Base-by-base conservation (phyloP, 1,140 invertebrate species). In the Lysiphlebus fabarum region DNA sequence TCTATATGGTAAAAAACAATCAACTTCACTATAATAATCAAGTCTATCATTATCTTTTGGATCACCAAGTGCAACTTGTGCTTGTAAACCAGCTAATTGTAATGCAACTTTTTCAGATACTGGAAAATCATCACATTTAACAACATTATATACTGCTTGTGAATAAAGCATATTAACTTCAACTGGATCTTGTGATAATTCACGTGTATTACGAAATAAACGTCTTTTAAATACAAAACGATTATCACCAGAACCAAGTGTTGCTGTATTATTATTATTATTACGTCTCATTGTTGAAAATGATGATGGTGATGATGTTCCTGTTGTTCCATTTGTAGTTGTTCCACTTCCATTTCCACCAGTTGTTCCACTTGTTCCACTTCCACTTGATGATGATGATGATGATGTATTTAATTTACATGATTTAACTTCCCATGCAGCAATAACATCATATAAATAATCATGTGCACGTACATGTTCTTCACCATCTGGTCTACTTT, bases 81-180 rank as follows among this genome's bases (percentile, higher is more conserved):
- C 92, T 78, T 98, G 95, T 1, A 97, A 80, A 34, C 95, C 95
- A 7, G 94, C 93, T 63, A 98, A 78, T 75, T 97, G 94, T 2
- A 97, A 82, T 4, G 93, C 93, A 48, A 97, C 92, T 77, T 96
- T 95, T 77, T 96, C 93, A 17, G 91, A 94, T 7, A 97, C 91
- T 0, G 93, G 93, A 74, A 95, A 96, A 70, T 96, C 93, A 79
- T 98, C 95, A 78, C 89, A 87, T 90, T 95, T 95, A 6, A 97
- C 94, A 45, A 97, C 92, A 71, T 89, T 91, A 70, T 96, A 89
- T 2, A 97, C 94, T 65, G 94, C 94, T 80, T 98, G 95, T 42
- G 95, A 92, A 81, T 96, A 98, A 2, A 98, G 80, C 67, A 98
- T 84, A 69, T 93, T 93, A 6, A 97, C 91, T 82, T 98, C 95